Evolutionary conservation across 1,140 invertebrate genomes (phyloP).

Genomic region (Drosophila pachea): DNA sequence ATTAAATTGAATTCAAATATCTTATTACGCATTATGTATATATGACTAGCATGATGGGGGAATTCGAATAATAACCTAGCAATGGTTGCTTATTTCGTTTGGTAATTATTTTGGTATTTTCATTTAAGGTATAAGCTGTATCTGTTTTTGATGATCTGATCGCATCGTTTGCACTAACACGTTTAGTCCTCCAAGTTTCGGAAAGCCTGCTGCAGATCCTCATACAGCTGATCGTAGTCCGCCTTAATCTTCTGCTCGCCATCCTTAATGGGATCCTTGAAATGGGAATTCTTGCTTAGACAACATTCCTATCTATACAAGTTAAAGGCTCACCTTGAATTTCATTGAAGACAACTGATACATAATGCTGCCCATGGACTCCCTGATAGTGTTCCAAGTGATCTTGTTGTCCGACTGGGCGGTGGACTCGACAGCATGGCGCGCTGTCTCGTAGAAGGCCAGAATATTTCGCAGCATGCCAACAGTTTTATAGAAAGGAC

Average conservation of each 20-base stretch:
- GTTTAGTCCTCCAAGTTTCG: slow-evolving; percentile 98
- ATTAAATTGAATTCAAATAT: slow-evolving; percentile 72
- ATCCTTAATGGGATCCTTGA: slow-evolving; percentile 96
- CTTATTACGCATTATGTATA: slow-evolving; percentile 75
- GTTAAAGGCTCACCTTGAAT: slow-evolving; percentile 89
- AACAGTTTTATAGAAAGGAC: slow-evolving; percentile 99
- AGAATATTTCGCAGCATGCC: slow-evolving; percentile 99
- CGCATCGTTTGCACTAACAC: slow-evolving; percentile 10
- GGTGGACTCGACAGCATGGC: slow-evolving; percentile 97
- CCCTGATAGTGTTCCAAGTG: slow-evolving; percentile 98
- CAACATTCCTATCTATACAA: background rate
- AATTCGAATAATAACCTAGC: slow-evolving; percentile 72
- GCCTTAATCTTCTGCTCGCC: slow-evolving; percentile 97
- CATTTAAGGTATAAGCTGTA: slow-evolving; percentile 22
- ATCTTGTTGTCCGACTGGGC: slow-evolving; percentile 99
- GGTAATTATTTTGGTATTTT: slow-evolving; percentile 38
- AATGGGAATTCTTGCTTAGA: slow-evolving; percentile 17
- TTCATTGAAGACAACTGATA: slow-evolving; percentile 99
- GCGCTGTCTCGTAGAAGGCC: slow-evolving; percentile 97
- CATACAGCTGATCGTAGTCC: slow-evolving; percentile 96
- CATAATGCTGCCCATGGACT: slow-evolving; percentile 96
- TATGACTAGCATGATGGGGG: slow-evolving; percentile 73
- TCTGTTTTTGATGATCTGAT: slow-evolving; percentile 24
- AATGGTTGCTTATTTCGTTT: slow-evolving; percentile 59
- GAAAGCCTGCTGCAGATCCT: slow-evolving; percentile 97